phyloP scores from a whole-genome alignment of 2,888 invertebrate species.

The Saturnia pavonia region DNA sequence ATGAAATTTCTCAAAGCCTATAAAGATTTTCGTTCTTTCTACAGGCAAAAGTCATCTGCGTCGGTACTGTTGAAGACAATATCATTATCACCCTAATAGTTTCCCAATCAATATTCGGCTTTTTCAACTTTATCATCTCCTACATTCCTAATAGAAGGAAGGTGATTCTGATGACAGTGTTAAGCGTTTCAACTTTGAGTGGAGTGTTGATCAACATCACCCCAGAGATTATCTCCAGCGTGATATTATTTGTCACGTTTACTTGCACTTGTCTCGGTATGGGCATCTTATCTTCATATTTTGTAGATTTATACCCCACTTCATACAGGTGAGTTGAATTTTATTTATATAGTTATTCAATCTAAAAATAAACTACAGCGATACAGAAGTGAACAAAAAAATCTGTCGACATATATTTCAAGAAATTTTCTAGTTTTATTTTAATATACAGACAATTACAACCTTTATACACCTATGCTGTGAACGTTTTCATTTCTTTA shows the following conservation, averaged over 20 bases:
- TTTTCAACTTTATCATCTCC: slow-evolving; percentile 81
- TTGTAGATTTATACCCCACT: slow-evolving; percentile 72
- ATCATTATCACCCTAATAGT: slow-evolving; percentile 84
- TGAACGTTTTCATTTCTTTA: too few relatives aligned
- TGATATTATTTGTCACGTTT: slow-evolving; percentile 66
- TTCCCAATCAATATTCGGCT: slow-evolving; percentile 83
- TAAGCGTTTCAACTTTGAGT: slow-evolving; percentile 78
- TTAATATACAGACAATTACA: too few relatives aligned
- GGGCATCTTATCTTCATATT: slow-evolving; percentile 73
- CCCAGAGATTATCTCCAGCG: slow-evolving; percentile 69
- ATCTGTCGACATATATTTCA: too few relatives aligned
- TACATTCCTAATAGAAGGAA: slow-evolving; percentile 81
- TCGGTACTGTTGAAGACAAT: slow-evolving; percentile 77
- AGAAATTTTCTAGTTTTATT: too few relatives aligned
- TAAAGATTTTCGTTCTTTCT: slow-evolving; percentile 31
- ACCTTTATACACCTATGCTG: too few relatives aligned
- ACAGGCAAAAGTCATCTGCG: slow-evolving; percentile 68
- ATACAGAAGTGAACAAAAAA: too few relatives aligned
- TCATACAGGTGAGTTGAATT: slow-evolving; percentile 59
- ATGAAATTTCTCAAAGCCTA: neutral
- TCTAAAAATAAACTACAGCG: neutral
- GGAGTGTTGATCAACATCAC: slow-evolving; percentile 67
- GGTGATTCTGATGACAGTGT: slow-evolving; percentile 69
- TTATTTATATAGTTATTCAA: neutral
- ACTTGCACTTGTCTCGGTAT: slow-evolving; percentile 71